phyloP scores from a whole-genome alignment of 2,888 invertebrate species.

The Apodemia zela region DNA sequence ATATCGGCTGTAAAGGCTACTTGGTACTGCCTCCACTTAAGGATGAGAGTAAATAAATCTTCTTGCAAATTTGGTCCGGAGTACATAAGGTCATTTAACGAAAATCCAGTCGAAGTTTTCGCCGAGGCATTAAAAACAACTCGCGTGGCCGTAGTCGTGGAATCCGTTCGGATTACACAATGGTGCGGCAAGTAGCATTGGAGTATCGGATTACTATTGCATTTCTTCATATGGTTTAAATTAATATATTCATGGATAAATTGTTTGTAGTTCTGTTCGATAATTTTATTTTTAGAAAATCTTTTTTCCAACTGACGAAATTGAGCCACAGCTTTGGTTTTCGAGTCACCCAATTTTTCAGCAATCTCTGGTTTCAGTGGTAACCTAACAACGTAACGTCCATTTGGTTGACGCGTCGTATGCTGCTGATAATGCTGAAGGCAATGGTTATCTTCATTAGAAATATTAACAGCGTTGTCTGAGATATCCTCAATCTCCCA shows the following conservation, averaged over 20 bases:
- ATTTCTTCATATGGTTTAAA: conserved; percentile 14
- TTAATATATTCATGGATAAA: conserved; percentile 20
- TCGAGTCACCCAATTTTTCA: conserved; percentile 22
- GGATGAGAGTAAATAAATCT: conserved; percentile 8
- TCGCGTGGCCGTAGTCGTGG: conserved; percentile 18
- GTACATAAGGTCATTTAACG: conserved; percentile 16
- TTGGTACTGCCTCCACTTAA: conserved; percentile 17
- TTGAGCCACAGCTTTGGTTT: conserved; percentile 20
- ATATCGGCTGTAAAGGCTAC: conserved; percentile 9
- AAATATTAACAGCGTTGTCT: conserved; percentile 19
- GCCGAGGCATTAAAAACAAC: conserved; percentile 20
- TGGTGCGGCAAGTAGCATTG: conserved; percentile 22
- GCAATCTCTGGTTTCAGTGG: conserved; percentile 9
- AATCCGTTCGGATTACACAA: conserved; percentile 18
- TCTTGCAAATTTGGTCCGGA: conserved; percentile 15
- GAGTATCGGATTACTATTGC: conserved; percentile 15
- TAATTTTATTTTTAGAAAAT: conserved; percentile 18
- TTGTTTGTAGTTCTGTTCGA: conserved; percentile 10
- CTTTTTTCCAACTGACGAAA: conserved; percentile 21
- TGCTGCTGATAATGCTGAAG: conserved; percentile 18
- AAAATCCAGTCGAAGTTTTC: conserved; percentile 20
- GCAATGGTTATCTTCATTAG: conserved; percentile 20
- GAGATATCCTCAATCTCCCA: conserved; percentile 5
- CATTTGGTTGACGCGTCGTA: conserved; percentile 18
- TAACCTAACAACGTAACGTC: not conserved